Evolutionary conservation across 1,140 invertebrate species (phyloP).

Genomic region (Zaprionus taronus): DNA sequence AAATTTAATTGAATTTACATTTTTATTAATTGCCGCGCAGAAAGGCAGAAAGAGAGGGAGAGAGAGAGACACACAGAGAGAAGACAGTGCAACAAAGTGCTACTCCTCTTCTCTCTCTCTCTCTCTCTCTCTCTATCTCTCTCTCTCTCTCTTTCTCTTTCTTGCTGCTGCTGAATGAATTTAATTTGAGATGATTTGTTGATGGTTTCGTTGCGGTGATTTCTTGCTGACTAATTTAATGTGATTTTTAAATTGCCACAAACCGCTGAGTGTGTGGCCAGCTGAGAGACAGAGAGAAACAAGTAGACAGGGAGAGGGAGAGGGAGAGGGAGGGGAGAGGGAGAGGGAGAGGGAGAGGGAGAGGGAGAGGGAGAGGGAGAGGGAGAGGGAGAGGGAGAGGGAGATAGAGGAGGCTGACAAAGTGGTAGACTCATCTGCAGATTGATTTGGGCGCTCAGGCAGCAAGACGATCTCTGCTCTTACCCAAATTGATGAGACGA

Average conservation of each 20-base stretch:
- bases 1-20: constrained; percentile 85
- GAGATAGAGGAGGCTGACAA: neutral
- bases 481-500: constrained; percentile 63
- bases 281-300: neutral
- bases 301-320: neutral
- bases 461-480: constrained; percentile 31
- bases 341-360: no score
- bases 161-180: constrained; percentile 59
- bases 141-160: neutral
- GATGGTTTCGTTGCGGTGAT: constrained; percentile 83
- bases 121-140: neutral
- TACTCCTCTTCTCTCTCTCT: constrained; percentile 6
- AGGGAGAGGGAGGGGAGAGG: no score
- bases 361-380: no score
- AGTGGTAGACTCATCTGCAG: constrained; percentile 34
- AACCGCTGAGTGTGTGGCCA: constrained; percentile 72
- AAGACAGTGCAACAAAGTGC: neutral
- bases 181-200: constrained; percentile 83
- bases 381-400: neutral
- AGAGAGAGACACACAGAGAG: neutral
- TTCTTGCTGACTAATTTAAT: constrained; percentile 83
- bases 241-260: constrained; percentile 81
- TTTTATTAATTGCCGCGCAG: constrained; percentile 80
- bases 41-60: neutral
- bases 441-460: constrained; percentile 65